Percentiles rank a stretch among this genome's conserved stretches.
Evolutionary conservation across 2,113 vertebrate species (phyloP).

Genomic region (Tupaia tana): DNA sequence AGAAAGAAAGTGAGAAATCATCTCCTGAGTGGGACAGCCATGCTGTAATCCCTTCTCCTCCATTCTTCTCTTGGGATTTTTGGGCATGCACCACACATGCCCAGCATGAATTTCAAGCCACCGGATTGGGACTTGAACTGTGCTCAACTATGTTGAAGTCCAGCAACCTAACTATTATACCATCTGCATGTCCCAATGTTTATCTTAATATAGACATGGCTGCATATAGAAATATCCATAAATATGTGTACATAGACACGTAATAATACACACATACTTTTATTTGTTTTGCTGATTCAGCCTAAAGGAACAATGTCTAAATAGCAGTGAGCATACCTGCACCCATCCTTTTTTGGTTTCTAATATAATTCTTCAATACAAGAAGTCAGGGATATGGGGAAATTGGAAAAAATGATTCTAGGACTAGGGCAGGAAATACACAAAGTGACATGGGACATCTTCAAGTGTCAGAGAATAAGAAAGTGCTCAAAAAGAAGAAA

Average conservation of each 20-base stretch:
- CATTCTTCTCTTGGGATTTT: no score
- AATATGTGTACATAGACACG: neutral
- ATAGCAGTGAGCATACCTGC: neutral
- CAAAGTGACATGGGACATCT: neutral
- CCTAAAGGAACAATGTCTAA: neutral
- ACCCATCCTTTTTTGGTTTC: neutral
- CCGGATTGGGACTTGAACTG: no score
- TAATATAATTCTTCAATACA: neutral
- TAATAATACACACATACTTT: neutral
- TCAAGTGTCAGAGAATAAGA: neutral
- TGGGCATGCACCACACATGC: no score
- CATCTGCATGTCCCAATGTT: neutral
- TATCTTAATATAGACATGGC: neutral
- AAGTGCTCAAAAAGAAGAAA: neutral
- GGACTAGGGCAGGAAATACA: neutral
- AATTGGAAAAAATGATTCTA: neutral
- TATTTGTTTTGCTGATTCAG: neutral
- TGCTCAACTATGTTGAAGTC: no score
- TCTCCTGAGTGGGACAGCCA: no score
- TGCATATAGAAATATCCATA: neutral
- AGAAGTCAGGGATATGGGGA: neutral
- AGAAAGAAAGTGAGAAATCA: no score
- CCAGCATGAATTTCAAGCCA: no score
- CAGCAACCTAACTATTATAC: no score
- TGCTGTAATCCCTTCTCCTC: no score